These are phyloP conservation scores for Rhincodon typus DNA, from an alignment of 2,797 vertebrate species.

Conservation along the genomic window DNA sequence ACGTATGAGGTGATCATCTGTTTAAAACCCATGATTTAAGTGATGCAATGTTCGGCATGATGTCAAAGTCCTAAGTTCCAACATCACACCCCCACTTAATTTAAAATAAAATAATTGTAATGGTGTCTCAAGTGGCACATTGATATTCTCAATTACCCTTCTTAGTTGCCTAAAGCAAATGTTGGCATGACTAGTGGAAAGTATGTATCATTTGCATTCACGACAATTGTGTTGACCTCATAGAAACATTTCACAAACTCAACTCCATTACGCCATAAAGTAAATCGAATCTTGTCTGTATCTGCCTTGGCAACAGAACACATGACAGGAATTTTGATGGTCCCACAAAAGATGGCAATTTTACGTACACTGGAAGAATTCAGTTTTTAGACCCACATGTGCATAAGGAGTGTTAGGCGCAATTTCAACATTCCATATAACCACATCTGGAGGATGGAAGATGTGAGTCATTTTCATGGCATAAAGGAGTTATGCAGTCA, in stretches of 20 bases:
- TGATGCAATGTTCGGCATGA: neutral
- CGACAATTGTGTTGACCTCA: neutral
- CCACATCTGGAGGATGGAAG: constrained; percentile 12
- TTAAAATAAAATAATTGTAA: neutral
- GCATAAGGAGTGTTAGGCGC: neutral
- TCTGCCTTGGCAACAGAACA: neutral
- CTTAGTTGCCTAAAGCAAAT: neutral
- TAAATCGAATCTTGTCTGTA: constrained; percentile 17
- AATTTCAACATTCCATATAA: neutral
- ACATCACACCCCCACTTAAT: neutral
- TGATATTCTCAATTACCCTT: neutral
- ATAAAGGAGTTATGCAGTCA: constrained; percentile 11
- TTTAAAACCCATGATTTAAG: neutral
- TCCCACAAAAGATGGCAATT: neutral
- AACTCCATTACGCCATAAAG: neutral
- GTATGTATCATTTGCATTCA: neutral
- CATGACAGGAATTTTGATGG: neutral
- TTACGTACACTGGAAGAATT: neutral
- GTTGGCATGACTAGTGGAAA: neutral
- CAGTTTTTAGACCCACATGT: neutral
- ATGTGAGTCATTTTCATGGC: constrained; percentile 3
- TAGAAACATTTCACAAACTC: neutral
- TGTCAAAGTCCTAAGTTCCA: neutral
- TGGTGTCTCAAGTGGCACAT: neutral
- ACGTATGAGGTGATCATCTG: neutral